phyloP scores from a whole-genome alignment of 2,113 vertebrate genomes.

The Anser cygnoides region DNA sequence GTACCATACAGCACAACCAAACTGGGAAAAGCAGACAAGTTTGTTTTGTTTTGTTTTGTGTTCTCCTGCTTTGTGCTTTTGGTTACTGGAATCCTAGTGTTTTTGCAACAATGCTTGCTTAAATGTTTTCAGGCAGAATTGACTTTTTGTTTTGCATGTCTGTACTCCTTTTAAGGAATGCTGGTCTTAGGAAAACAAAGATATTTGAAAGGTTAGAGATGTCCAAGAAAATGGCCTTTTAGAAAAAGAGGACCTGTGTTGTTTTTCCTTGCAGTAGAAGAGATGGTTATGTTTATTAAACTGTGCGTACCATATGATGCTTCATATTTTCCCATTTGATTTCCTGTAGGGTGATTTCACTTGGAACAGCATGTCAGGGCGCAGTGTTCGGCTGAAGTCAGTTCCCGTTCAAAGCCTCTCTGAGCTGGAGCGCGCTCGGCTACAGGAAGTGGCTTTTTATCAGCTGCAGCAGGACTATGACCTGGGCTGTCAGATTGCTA shows the following conservation, averaged over 20 bases:
- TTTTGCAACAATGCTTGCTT: constrained; percentile 35
- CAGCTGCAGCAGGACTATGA: constrained; percentile 91
- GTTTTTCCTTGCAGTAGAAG: not conserved
- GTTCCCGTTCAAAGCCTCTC: constrained; percentile 95
- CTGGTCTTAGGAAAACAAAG: constrained; percentile 9
- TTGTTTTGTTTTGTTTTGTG: not conserved
- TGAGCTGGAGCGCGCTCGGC: constrained; percentile 91
- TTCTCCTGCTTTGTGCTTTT: not conserved
- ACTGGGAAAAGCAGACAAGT: not conserved
- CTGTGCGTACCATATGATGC: constrained; percentile 9
- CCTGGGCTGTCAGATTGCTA: constrained; percentile 93
- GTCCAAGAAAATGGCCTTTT: constrained; percentile 24
- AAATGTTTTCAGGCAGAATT: constrained; percentile 32
- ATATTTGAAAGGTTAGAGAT: not conserved
- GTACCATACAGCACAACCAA: not conserved
- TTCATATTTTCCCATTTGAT: constrained; percentile 67
- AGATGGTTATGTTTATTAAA: constrained; percentile 34
- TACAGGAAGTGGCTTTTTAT: constrained; percentile 94
- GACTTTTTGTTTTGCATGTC: constrained; percentile 32
- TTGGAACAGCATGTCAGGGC: constrained; percentile 93
- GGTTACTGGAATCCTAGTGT: not conserved
- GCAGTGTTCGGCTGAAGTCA: constrained; percentile 88
- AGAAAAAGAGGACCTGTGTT: not conserved
- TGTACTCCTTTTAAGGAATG: constrained; percentile 36
- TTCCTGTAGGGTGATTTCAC: constrained; percentile 91